phyloP scores from a whole-genome alignment of 2,797 vertebrate species.

The Ceryle rudis region DNA sequence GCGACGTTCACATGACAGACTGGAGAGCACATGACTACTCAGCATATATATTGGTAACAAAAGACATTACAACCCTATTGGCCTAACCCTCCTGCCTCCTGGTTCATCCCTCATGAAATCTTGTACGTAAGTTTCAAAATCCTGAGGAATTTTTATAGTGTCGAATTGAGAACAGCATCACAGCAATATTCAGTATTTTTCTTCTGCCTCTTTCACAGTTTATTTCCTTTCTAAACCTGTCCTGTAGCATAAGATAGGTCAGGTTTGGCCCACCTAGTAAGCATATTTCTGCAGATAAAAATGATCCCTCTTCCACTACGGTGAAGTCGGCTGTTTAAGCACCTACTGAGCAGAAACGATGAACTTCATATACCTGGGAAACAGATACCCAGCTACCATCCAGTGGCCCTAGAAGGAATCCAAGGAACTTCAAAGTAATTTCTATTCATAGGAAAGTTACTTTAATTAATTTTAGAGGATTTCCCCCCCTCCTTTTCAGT shows the following conservation, averaged over 20 bases:
- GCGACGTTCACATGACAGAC: background rate
- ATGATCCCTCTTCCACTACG: background rate
- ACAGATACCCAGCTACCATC: background rate
- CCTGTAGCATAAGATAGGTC: background rate
- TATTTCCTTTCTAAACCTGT: background rate
- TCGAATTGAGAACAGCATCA: background rate
- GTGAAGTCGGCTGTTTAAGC: background rate
- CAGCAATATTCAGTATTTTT: background rate
- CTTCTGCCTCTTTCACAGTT: background rate
- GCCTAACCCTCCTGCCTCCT: background rate
- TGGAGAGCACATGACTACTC: background rate
- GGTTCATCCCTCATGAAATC: background rate
- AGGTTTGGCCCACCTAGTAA: background rate
- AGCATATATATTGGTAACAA: background rate
- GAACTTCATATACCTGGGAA: background rate
- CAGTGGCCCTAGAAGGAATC: background rate
- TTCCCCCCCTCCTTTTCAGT: fast-evolving
- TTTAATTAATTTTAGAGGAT: background rate
- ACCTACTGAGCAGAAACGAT: background rate
- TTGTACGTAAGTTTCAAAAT: background rate
- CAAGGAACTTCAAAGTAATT: background rate
- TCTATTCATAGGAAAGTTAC: background rate
- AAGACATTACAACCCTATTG: background rate
- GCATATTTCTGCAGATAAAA: background rate
- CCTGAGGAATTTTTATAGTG: background rate